Percentiles rank a stretch among this genome's conserved stretches.
Conservation (phyloP, 2,888 invertebrate species). For the Antitype chi region DNA sequence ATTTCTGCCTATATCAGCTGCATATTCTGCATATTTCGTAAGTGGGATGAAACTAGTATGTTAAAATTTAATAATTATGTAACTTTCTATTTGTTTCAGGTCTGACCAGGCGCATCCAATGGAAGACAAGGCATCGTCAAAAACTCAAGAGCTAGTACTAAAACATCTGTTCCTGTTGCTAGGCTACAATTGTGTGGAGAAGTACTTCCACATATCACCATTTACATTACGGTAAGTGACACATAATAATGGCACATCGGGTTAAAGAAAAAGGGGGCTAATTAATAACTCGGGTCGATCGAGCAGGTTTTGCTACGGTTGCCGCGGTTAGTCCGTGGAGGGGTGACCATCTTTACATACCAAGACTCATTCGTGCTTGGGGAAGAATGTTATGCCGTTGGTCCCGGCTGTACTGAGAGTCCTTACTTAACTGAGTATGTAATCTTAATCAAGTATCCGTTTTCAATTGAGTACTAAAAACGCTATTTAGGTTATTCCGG, state of each 20-base stretch:
- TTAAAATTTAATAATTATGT: neutral
- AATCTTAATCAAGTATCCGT: no score
- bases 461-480: no score
- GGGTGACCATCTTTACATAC: neutral
- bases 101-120: conserved; percentile 94
- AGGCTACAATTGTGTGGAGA: conserved; percentile 98
- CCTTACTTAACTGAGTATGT: no score
- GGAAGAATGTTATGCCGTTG: no score
- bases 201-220: conserved; percentile 97
- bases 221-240: conserved; percentile 93
- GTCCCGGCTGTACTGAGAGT: no score
- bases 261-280: neutral
- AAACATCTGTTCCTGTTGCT: conserved; percentile 97
- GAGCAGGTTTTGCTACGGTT: neutral
- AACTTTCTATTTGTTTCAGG: conserved; percentile 85
- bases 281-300: neutral
- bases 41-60: no score
- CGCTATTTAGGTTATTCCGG: no score
- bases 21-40: neutral
- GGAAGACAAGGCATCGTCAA: conserved; percentile 95
- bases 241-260: neutral
- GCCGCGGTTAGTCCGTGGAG: neutral
- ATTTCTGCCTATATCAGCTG: no score
- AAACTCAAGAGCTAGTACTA: conserved; percentile 96
- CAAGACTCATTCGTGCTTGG: no score